These are phyloP conservation scores for Lordiphosa collinella DNA, from an alignment of 1,140 invertebrate species.

Conservation along the genomic window DNA sequence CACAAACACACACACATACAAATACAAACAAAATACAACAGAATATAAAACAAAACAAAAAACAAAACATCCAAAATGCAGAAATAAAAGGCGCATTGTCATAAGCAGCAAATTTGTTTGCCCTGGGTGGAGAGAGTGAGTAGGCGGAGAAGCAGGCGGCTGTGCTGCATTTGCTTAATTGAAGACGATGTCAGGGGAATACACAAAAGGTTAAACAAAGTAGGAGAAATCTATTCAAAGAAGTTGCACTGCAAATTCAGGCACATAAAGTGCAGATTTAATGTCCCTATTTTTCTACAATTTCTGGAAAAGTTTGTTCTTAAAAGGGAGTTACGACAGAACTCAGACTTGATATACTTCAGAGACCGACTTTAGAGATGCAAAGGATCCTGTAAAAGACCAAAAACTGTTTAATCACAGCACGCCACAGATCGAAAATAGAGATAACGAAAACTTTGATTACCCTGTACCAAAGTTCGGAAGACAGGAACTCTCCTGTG, in stretches of 20 bases:
- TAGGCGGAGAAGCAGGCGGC: not conserved
- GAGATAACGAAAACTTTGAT: too few species aligned
- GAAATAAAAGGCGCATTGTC: constrained; percentile 50
- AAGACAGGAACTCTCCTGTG: too few species aligned
- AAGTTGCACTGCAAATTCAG: not conserved
- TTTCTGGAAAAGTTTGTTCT: too few species aligned
- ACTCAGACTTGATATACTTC: too few species aligned
- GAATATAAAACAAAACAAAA: constrained; percentile 30
- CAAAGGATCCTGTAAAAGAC: too few species aligned
- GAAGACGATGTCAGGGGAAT: constrained; percentile 1
- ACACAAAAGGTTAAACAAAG: not conserved
- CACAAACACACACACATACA: constrained; percentile 32
- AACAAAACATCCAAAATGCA: constrained; percentile 16
- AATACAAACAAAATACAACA: constrained; percentile 19
- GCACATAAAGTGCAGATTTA: too few species aligned
- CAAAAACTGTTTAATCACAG: too few species aligned
- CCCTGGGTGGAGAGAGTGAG: not conserved
- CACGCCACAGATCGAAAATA: too few species aligned
- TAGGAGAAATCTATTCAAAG: not conserved
- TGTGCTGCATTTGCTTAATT: constrained; percentile 17
- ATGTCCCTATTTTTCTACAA: too few species aligned
- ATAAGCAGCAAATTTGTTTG: constrained; percentile 27
- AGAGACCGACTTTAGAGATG: too few species aligned
- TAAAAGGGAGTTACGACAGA: too few species aligned
- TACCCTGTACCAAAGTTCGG: too few species aligned